phyloP scores from a whole-genome alignment of 2,797 vertebrate species.

The Oophaga sylvatica region DNA sequence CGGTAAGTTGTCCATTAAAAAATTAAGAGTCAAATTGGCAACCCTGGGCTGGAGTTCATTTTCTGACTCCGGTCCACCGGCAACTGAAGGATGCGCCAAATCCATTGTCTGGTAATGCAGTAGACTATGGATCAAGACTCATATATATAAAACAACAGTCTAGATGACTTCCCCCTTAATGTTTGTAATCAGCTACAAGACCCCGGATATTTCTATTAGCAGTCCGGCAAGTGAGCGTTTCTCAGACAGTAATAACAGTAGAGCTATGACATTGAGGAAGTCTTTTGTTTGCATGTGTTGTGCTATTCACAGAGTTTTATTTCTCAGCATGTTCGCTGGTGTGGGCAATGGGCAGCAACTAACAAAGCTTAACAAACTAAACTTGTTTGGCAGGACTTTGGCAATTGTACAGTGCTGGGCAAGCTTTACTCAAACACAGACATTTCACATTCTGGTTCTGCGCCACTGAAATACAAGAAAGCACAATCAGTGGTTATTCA shows the following conservation, averaged over 20 bases:
- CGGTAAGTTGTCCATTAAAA: no score
- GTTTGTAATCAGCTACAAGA: not conserved
- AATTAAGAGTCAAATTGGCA: no score
- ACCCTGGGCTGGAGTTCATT: no score
- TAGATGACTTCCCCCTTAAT: no score
- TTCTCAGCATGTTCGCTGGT: slow-evolving; percentile 6
- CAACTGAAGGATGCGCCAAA: no score
- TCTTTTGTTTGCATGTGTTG: slow-evolving; percentile 30
- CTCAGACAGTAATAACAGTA: not conserved
- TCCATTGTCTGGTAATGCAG: no score
- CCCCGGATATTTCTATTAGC: not conserved
- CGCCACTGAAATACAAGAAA: slow-evolving; percentile 50
- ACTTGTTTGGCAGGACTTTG: slow-evolving; percentile 28
- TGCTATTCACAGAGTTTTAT: slow-evolving; percentile 23
- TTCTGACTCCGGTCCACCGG: no score
- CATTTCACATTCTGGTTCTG: slow-evolving; percentile 36
- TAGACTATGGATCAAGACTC: no score
- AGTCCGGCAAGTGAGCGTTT: not conserved
- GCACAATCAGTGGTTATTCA: slow-evolving; percentile 52
- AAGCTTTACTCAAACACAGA: slow-evolving; percentile 33
- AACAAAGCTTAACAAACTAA: slow-evolving; percentile 32
- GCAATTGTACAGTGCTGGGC: slow-evolving; percentile 22
- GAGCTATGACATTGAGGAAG: slow-evolving; percentile 8
- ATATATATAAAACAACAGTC: no score
- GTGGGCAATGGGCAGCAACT: slow-evolving; percentile 16